Percentiles rank a stretch among this genome's conserved stretches.
Conservation (phyloP, 1,140 invertebrate genomes). For the Latrodectus geometricus region DNA sequence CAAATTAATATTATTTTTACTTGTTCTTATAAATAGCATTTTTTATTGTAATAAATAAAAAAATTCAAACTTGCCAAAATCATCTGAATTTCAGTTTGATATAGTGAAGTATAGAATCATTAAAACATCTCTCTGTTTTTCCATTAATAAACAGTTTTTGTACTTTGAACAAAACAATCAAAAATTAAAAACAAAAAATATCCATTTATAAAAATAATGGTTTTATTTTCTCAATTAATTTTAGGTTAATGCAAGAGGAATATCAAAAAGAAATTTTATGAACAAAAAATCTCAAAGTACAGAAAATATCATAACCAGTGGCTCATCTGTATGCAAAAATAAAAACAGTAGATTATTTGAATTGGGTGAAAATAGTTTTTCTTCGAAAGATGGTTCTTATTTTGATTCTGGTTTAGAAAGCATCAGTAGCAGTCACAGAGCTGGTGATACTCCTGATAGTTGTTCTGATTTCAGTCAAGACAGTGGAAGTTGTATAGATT, state of each 20-base stretch:
- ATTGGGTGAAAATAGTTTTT: background rate
- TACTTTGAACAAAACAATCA: too few relatives aligned
- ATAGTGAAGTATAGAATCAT: too few relatives aligned
- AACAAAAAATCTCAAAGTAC: background rate
- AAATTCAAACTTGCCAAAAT: too few relatives aligned
- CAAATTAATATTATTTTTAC: too few relatives aligned
- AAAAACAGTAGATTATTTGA: constrained; percentile 16
- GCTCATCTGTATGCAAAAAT: background rate
- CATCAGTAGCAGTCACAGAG: constrained; percentile 56
- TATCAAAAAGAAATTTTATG: background rate
- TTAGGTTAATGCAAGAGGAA: background rate
- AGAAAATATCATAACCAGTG: background rate
- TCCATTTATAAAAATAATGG: too few relatives aligned
- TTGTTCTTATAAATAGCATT: too few relatives aligned
- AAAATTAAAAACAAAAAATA: too few relatives aligned
- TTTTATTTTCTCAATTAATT: background rate
- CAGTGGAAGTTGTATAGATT: constrained; percentile 55
- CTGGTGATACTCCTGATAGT: constrained; percentile 54
- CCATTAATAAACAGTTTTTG: too few relatives aligned
- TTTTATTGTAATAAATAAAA: too few relatives aligned
- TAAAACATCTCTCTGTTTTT: too few relatives aligned
- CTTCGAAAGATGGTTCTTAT: constrained; percentile 4
- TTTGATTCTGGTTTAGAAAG: constrained; percentile 61
- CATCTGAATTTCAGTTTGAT: too few relatives aligned
- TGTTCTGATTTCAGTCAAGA: constrained; percentile 58